Conservation (phyloP, 2,797 vertebrate species). For the Limnodromus scolopaceus region DNA sequence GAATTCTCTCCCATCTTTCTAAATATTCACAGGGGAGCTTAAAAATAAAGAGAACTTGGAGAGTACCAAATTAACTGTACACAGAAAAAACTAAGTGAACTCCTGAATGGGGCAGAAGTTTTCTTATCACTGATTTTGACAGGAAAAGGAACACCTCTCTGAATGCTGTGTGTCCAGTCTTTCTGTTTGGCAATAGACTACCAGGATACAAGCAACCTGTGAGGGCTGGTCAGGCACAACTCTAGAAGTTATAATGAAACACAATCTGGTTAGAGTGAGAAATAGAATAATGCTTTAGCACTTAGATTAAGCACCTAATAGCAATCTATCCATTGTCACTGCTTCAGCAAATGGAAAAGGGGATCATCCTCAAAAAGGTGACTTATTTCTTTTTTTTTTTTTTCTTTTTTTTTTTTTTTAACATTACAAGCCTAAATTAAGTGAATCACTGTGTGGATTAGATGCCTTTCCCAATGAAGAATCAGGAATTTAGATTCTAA, state of each 20-base stretch:
- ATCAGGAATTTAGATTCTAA: neutral
- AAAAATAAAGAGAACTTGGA: neutral
- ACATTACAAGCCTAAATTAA: neutral
- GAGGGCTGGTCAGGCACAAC: neutral
- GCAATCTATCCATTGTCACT: neutral
- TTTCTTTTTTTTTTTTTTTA: neutral
- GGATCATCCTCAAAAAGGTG: neutral
- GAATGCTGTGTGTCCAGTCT: neutral
- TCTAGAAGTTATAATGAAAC: neutral
- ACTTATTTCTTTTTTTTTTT: too few species aligned
- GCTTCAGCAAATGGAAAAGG: neutral
- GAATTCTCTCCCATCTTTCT: neutral
- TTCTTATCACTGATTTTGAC: neutral
- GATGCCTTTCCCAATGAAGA: neutral
- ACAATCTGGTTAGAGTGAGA: neutral
- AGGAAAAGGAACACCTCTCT: neutral
- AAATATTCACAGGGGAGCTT: neutral
- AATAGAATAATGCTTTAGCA: neutral
- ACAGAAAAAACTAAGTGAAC: neutral
- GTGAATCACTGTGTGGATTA: neutral
- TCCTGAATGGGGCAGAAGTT: accelerated
- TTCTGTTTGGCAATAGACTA: neutral
- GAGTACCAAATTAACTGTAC: neutral
- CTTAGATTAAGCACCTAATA: neutral
- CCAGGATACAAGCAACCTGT: neutral